Conservation (phyloP, 1,140 invertebrate genomes). For the Drosophila paulistorum region DNA sequence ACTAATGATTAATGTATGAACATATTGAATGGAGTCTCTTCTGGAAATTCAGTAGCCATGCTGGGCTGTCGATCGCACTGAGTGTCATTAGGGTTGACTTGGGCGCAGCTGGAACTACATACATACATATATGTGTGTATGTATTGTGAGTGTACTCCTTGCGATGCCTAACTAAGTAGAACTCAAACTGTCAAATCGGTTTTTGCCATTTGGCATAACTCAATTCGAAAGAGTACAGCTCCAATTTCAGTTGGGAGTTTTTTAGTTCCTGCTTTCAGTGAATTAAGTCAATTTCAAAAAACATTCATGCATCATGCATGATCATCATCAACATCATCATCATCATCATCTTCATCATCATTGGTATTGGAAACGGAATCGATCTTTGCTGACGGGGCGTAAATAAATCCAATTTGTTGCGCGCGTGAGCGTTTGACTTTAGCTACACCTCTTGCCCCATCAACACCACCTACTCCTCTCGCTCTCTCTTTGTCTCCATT, state of each 20-base stretch:
- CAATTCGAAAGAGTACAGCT: slow-evolving; percentile 38
- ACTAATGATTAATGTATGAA: slow-evolving; percentile 78
- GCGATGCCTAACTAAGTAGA: slow-evolving; percentile 38
- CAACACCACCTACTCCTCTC: background rate
- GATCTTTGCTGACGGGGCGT: slow-evolving; percentile 54
- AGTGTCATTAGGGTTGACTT: slow-evolving; percentile 78
- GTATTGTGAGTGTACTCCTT: no score
- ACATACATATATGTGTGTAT: background rate
- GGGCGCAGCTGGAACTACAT: slow-evolving; percentile 60
- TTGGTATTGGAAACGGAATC: slow-evolving; percentile 2
- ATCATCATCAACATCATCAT: slow-evolving; percentile 28
- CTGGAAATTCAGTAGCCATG: slow-evolving; percentile 66
- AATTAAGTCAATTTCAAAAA: slow-evolving; percentile 54
- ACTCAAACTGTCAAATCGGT: slow-evolving; percentile 53
- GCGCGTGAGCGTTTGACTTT: slow-evolving; percentile 67
- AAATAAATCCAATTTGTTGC: slow-evolving; percentile 72
- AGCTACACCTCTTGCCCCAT: slow-evolving; percentile 8
- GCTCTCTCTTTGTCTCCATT: background rate
- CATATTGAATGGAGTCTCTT: slow-evolving; percentile 44
- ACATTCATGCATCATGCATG: slow-evolving; percentile 64
- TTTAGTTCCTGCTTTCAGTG: slow-evolving; percentile 38
- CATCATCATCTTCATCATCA: slow-evolving; percentile 29
- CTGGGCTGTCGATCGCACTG: slow-evolving; percentile 67
- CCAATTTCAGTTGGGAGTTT: slow-evolving; percentile 24
- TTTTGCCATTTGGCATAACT: slow-evolving; percentile 60